A percentile compares a stretch with the other conserved stretches of the same genome.
Evolutionary conservation across 2,797 vertebrate genomes (phyloP).

Genomic region (Melanotaenia maccullochi): DNA sequence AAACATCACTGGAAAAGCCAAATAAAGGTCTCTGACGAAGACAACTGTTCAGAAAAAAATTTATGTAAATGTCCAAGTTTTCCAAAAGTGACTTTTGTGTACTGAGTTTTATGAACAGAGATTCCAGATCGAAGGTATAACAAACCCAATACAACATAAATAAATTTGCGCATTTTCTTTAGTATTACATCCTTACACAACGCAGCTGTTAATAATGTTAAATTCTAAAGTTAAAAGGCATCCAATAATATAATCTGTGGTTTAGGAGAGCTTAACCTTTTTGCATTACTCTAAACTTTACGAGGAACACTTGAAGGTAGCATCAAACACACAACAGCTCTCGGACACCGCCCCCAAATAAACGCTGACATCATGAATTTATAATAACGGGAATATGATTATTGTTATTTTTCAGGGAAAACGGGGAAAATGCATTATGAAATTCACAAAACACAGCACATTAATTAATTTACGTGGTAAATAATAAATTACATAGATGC

Average conservation of each 20-base stretch:
- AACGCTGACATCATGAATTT: slow-evolving; percentile 29
- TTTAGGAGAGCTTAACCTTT: background rate
- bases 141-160: background rate
- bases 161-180: background rate
- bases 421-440: too few species aligned
- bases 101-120: background rate
- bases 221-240: background rate
- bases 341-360: slow-evolving; percentile 1
- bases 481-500: background rate
- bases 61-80: background rate
- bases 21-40: background rate
- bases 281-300: fast-evolving
- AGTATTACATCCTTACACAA: fast-evolving
- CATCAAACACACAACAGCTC: slow-evolving; percentile 1
- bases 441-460: background rate
- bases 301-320: slow-evolving; percentile 24
- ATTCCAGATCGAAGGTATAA: fast-evolving
- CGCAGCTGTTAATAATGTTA: fast-evolving
- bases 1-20: fast-evolving
- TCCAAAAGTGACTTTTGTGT: background rate
- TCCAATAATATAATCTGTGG: background rate
- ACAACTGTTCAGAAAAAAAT: fast-evolving
- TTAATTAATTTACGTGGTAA: background rate
- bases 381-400: background rate
- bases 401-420: background rate